phyloP scores from a whole-genome alignment of 2,888 invertebrate genomes.

The Cheilosia urbana region DNA sequence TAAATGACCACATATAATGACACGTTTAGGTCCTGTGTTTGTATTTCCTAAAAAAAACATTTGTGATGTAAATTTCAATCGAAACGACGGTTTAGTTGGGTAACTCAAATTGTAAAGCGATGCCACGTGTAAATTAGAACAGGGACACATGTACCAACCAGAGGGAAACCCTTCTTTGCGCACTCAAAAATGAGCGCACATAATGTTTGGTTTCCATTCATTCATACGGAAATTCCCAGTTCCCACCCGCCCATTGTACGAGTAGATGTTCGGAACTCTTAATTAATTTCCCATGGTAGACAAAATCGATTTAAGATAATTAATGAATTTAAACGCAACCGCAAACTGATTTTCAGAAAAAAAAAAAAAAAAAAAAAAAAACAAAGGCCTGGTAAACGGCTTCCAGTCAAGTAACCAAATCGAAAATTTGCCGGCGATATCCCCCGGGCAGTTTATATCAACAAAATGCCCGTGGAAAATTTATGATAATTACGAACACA shows the following conservation, averaged over 20 bases:
- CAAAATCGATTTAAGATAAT: slow-evolving; percentile 14
- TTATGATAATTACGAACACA: slow-evolving; percentile 29
- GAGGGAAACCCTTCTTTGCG: no score
- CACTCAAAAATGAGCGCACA: no score
- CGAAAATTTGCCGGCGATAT: not conserved
- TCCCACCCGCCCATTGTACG: no score
- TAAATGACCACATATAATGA: not conserved
- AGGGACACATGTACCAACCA: no score
- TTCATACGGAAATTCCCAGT: no score
- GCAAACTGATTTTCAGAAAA: not conserved
- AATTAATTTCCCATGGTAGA: not conserved
- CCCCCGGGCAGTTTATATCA: not conserved
- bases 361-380: no score
- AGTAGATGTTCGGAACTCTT: not conserved
- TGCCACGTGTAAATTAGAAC: not conserved
- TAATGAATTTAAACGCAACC: slow-evolving; percentile 10
- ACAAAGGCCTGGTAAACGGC: not conserved
- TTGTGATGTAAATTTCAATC: not conserved
- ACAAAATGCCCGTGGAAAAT: slow-evolving; percentile 5
- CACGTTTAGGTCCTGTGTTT: not conserved
- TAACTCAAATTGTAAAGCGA: not conserved
- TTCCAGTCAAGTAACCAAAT: not conserved
- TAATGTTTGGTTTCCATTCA: no score
- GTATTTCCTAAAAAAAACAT: slow-evolving; percentile 6
- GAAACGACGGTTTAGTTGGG: not conserved